Evolutionary conservation across 2,888 invertebrate genomes (phyloP), one percentile per base, ranked within the genome.

Genomic region (Syrista parreyssii): DNA sequence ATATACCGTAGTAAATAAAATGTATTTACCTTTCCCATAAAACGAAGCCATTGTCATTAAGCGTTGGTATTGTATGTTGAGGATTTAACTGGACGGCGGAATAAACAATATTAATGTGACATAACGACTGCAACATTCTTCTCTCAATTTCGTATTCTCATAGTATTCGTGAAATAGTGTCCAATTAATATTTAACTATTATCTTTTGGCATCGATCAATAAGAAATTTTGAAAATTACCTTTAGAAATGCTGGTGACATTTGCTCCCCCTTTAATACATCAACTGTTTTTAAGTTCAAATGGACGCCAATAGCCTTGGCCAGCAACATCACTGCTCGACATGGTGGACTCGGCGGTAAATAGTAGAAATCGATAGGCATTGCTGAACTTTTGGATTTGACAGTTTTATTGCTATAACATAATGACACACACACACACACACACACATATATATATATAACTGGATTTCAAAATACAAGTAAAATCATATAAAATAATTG

Each of bases 41-140:
- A 12, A 94, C 92, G 88, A 97, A 95, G 0, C 96, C 97, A 86
- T 96, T 95, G 92, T 98, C 98, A 81, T 96, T 95, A 78, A 98
- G 91, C 0, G 97, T 97, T 12, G 98, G 98, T 80, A 98, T 94
- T 68, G 95, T 95, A 91, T 97, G 97, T 92, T 97, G 96, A 0
- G 97, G 96, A 90, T 97, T 97, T 72, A 97, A 91, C 96, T 96
- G 91, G 31, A 91, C 89, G 84, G 35, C 81, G 23, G 9, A 9
- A 76, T 84, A 84, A 82, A 80, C 76, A 74, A 68, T 79, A 55
- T 55, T 2, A 55, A 9, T 82, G 80, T 68, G 34, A 78, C 0
- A 15, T n/a, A 15, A 11, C n/a, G 12, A 55, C 0, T n/a, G 12
- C 30, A 33, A 23, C 3, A 15, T 71, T 71, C 30, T 32, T 3